These are phyloP conservation scores for Sinocyclocheilus rhinocerous DNA, from an alignment of 2,113 vertebrate species.

Conservation along the genomic window DNA sequence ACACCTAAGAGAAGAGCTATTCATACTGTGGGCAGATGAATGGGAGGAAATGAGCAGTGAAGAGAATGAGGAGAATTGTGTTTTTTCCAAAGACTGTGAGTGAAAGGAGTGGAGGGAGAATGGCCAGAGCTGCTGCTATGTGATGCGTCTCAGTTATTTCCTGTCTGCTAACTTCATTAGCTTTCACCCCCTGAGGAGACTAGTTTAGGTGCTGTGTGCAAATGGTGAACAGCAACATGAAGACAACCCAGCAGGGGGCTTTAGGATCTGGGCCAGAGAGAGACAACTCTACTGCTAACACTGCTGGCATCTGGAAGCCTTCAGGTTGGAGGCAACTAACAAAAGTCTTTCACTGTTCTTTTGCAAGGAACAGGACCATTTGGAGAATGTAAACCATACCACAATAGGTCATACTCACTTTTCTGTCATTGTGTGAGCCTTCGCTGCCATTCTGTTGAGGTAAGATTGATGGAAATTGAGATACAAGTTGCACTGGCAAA, in stretches of 20 bases:
- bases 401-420: conserved; percentile 65
- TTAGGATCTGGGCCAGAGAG: conserved; percentile 1
- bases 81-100: neutral
- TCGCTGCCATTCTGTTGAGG: conserved; percentile 79
- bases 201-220: neutral
- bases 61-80: conserved; percentile 5
- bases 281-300: neutral
- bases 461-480: conserved; percentile 50
- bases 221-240: conserved; percentile 12
- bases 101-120: conserved; percentile 8
- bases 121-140: conserved; percentile 22
- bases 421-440: conserved; percentile 69
- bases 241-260: conserved; percentile 28
- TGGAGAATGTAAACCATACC: neutral
- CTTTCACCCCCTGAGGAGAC: conserved; percentile 17
- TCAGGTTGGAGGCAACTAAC: neutral
- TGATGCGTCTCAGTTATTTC: conserved; percentile 43
- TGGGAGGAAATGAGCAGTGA: conserved; percentile 9
- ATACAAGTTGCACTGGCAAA: neutral
- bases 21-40: neutral
- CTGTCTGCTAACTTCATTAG: conserved; percentile 52
- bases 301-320: neutral
- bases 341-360: neutral
- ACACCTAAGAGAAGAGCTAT: conserved; percentile 4
- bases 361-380: neutral